phyloP scores from a whole-genome alignment of 2,113 vertebrate species.

The Rhabdomys dilectus region DNA sequence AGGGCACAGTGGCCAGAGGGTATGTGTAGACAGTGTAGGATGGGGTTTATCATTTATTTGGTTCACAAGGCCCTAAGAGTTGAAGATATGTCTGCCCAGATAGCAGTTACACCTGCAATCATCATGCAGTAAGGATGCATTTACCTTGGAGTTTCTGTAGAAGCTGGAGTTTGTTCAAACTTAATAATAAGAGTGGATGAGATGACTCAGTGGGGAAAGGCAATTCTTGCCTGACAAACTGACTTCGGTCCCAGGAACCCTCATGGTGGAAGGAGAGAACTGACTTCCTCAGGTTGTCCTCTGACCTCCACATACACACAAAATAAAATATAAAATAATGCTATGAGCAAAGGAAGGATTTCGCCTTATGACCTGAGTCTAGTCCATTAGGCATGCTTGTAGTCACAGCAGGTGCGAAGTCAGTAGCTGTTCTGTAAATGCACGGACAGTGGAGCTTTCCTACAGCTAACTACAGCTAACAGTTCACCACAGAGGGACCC shows the following conservation, averaged over 20 bases:
- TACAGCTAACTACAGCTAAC: neutral
- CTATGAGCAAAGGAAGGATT: neutral
- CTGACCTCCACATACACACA: neutral
- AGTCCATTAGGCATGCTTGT: neutral
- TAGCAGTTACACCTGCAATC: neutral
- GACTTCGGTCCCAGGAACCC: neutral
- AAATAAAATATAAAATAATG: neutral
- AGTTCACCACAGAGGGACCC: neutral
- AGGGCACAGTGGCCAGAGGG: neutral
- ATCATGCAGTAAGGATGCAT: too few relatives aligned
- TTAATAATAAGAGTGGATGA: neutral
- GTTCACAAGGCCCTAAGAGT: neutral
- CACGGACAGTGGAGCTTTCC: neutral
- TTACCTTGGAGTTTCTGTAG: neutral
- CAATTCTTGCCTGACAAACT: neutral
- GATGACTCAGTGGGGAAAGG: neutral
- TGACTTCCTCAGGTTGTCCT: neutral
- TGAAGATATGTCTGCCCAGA: neutral
- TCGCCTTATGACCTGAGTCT: neutral
- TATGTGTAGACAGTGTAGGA: neutral
- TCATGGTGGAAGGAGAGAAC: neutral
- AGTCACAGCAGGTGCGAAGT: neutral
- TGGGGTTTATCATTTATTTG: neutral
- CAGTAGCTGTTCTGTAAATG: neutral
- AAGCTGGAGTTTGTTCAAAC: neutral